These are phyloP conservation scores for Lasioglossum lativentre DNA, from an alignment of 2,888 invertebrate species.

Conservation along the genomic window DNA sequence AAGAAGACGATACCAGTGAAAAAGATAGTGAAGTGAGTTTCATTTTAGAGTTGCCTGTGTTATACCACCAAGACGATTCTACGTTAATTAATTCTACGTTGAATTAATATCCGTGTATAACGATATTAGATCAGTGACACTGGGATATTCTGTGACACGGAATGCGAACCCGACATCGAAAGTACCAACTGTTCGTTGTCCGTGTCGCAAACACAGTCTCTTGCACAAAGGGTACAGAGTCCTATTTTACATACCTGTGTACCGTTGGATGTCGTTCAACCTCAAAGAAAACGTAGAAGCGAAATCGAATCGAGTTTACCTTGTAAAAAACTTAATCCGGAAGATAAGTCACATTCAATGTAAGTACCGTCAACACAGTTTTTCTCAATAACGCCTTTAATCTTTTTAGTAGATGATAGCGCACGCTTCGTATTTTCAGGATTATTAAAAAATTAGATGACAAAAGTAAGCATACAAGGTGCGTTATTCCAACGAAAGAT, in stretches of 20 bases:
- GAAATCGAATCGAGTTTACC: constrained; percentile 83
- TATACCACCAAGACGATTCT: not conserved
- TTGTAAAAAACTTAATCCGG: constrained; percentile 86
- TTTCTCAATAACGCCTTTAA: not conserved
- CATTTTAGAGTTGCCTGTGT: not conserved
- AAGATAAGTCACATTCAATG: constrained; percentile 82
- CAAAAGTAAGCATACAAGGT: constrained; percentile 83
- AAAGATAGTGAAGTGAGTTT: constrained; percentile 79
- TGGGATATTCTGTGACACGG: constrained; percentile 78
- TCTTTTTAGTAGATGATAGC: not conserved
- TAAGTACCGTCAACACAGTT: constrained; percentile 59
- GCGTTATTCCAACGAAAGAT: constrained; percentile 90
- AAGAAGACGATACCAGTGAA: constrained; percentile 80
- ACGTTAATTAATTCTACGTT: not conserved
- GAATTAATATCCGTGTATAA: not conserved
- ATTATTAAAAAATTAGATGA: constrained; percentile 80
- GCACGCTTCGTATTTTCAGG: constrained; percentile 60
- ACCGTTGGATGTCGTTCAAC: constrained; percentile 79
- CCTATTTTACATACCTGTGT: constrained; percentile 80
- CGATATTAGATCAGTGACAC: constrained; percentile 78
- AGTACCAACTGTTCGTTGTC: constrained; percentile 73
- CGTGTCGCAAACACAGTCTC: constrained; percentile 66
- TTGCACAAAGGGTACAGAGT: constrained; percentile 76
- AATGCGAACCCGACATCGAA: constrained; percentile 76
- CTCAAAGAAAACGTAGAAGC: constrained; percentile 82